These are phyloP conservation scores for Suncus etruscus DNA, from an alignment of 2,113 vertebrate species.

Conservation along the genomic window DNA sequence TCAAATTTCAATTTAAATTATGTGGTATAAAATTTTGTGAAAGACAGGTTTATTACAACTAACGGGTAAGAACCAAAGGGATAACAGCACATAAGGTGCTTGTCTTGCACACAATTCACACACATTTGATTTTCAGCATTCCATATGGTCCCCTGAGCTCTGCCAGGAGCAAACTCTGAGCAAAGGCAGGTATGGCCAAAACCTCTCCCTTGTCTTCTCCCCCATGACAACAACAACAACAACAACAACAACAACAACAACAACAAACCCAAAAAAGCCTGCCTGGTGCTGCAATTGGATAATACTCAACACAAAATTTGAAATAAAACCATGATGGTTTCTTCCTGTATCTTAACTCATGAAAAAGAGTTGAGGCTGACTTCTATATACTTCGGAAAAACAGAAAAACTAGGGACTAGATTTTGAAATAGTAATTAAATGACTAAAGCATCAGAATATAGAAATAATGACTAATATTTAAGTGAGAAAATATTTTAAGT, in stretches of 20 bases:
- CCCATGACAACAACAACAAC: too few species aligned
- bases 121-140: too few species aligned
- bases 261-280: too few species aligned
- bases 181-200: too few species aligned
- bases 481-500: constrained; percentile 13
- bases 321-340: not conserved
- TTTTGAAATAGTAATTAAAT: not conserved
- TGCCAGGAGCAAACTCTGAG: too few species aligned
- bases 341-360: not conserved
- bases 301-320: not conserved
- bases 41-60: not conserved
- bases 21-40: not conserved
- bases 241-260: too few species aligned
- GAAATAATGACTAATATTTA: not conserved
- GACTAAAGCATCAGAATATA: not conserved
- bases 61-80: not conserved
- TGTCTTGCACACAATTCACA: too few species aligned
- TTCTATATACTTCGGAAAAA: not conserved
- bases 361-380: not conserved
- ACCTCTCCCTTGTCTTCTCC: too few species aligned
- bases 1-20: not conserved
- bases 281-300: not conserved
- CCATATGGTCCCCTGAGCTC: too few species aligned
- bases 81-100: not conserved
- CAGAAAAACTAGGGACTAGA: not conserved